These are phyloP conservation scores for Peromyscus eremicus DNA, from an alignment of 2,797 vertebrate genomes.

Conservation along the genomic window DNA sequence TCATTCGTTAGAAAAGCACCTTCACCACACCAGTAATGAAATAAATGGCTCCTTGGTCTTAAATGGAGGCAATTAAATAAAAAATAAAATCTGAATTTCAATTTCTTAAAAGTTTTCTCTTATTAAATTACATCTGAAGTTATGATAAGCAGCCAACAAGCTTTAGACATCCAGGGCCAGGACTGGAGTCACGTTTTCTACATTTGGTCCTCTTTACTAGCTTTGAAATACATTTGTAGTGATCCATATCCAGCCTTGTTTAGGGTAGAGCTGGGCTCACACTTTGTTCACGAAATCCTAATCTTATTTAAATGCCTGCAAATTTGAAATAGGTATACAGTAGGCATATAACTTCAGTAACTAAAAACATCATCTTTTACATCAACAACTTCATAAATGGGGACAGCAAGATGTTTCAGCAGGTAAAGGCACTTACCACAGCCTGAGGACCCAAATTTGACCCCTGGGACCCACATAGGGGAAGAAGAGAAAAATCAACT, in stretches of 20 bases:
- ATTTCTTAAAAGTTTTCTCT: background rate
- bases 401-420: background rate
- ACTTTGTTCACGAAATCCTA: conserved; percentile 28
- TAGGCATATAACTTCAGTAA: background rate
- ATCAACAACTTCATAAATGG: conserved; percentile 6
- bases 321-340: background rate
- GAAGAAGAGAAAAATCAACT: background rate
- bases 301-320: background rate
- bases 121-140: conserved; percentile 42
- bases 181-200: background rate
- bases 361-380: background rate
- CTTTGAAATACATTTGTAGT: conserved; percentile 21
- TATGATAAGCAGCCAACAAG: background rate
- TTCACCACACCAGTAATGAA: background rate
- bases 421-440: background rate
- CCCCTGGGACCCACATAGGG: background rate
- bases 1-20: background rate
- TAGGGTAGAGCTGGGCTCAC: background rate
- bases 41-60: background rate
- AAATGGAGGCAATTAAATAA: background rate
- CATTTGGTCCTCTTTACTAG: background rate
- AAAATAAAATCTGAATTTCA: background rate
- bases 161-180: background rate
- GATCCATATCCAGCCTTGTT: conserved; percentile 14
- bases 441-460: background rate